A percentile compares a stretch with the other conserved stretches of the same genome.
phyloP scores from a whole-genome alignment of 2,113 vertebrate species.

The Empidonax alnorum region DNA sequence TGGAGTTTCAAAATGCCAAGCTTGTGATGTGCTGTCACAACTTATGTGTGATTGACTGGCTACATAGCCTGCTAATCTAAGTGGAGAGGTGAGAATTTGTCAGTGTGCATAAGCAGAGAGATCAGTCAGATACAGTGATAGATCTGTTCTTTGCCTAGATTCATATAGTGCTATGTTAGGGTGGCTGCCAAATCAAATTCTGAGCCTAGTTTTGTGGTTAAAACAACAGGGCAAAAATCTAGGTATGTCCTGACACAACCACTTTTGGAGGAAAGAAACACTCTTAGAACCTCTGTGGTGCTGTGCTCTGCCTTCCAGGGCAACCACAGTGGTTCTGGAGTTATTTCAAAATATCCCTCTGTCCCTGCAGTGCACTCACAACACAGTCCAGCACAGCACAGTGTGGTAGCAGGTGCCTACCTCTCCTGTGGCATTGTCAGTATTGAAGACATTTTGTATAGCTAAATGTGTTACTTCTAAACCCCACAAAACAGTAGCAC shows the following conservation, averaged over 20 bases:
- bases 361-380: not conserved
- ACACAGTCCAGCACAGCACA: not conserved
- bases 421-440: not conserved
- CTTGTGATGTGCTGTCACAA: constrained; percentile 73
- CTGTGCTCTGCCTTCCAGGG: not conserved
- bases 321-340: not conserved
- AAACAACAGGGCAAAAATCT: constrained; percentile 53
- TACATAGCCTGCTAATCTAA: constrained; percentile 75
- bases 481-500: not conserved
- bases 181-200: constrained; percentile 75
- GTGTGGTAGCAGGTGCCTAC: not conserved
- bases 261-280: constrained; percentile 29
- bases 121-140: constrained; percentile 80
- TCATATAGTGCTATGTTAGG: constrained; percentile 75
- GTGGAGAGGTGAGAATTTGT: constrained; percentile 81
- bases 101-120: constrained; percentile 77
- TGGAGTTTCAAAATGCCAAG: constrained; percentile 64
- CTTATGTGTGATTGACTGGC: constrained; percentile 72
- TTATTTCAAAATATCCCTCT: not conserved
- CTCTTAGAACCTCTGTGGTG: not conserved
- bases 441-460: not conserved
- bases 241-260: constrained; percentile 52
- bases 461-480: not conserved
- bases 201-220: constrained; percentile 47
- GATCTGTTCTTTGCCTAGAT: constrained; percentile 77